These are phyloP conservation scores for Calcarius ornatus DNA, from an alignment of 2,113 vertebrate genomes.

Conservation along the genomic window DNA sequence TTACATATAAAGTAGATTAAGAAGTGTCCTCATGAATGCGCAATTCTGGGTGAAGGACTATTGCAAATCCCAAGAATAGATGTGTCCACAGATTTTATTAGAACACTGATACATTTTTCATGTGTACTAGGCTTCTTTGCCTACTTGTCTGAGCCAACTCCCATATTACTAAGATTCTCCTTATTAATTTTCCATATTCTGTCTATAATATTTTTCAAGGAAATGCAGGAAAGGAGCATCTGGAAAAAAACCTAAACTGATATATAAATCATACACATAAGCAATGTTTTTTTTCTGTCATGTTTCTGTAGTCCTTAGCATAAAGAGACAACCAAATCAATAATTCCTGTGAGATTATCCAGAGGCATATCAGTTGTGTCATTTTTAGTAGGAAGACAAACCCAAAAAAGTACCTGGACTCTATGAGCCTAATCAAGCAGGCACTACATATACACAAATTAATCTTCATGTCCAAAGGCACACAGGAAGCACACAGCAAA, in stretches of 20 bases:
- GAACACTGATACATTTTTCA: not conserved
- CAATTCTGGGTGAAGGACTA: not conserved
- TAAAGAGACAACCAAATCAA: not conserved
- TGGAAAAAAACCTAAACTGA: not conserved
- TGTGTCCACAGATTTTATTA: not conserved
- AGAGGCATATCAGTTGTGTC: not conserved
- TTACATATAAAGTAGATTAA: not conserved
- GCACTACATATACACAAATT: not conserved
- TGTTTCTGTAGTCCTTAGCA: not conserved
- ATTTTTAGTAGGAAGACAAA: not conserved
- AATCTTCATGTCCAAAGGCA: not conserved
- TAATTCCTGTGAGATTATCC: not conserved
- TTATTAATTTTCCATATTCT: conserved; percentile 8
- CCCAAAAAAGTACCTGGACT: not conserved
- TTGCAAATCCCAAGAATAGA: not conserved
- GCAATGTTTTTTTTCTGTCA: not conserved
- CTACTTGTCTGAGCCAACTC: not conserved
- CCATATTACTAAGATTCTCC: not conserved
- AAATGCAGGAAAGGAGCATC: not conserved
- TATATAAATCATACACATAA: not conserved
- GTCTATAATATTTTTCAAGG: not conserved
- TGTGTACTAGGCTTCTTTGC: not conserved
- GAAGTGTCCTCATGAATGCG: not conserved
- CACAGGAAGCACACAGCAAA: not conserved
- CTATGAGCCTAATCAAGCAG: not conserved